Evolutionary conservation across 2,888 invertebrate genomes (phyloP).

Genomic region (Nomada fabriciana): DNA sequence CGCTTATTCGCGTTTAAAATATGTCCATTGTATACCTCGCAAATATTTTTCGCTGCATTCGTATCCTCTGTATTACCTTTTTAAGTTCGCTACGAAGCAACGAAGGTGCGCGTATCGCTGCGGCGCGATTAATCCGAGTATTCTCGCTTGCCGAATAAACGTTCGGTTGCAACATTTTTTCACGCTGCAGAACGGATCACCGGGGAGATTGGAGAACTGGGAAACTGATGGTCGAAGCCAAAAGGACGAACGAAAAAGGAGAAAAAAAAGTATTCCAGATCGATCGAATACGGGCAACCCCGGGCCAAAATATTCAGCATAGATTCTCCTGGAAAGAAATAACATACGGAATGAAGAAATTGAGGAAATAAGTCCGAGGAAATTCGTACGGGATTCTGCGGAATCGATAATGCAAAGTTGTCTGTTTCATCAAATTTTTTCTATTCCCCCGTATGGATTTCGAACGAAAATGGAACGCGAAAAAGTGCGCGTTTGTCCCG

Average conservation of each 20-base stretch:
- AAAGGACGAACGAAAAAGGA: conserved; percentile 31
- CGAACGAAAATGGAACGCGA: background rate
- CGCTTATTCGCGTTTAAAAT: no score
- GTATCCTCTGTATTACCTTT: no score
- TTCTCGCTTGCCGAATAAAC: conserved; percentile 52
- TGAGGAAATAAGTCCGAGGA: conserved; percentile 13
- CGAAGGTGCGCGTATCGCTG: background rate
- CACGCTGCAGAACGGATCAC: conserved; percentile 32
- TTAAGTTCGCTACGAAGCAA: background rate
- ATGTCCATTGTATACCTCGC: no score
- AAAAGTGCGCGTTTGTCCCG: background rate
- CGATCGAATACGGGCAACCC: background rate
- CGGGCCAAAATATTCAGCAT: background rate
- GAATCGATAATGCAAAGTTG: background rate
- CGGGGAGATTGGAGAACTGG: conserved; percentile 51
- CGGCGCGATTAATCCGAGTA: conserved; percentile 52
- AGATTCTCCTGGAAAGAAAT: conserved; percentile 4
- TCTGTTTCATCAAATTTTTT: background rate
- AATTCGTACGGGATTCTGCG: background rate
- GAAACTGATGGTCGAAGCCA: conserved; percentile 39
- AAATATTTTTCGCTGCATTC: background rate
- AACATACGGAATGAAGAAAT: conserved; percentile 4
- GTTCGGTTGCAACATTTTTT: conserved; percentile 34
- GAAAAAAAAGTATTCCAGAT: background rate
- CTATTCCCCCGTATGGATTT: background rate